Base-by-base conservation (phyloP, 2,888 invertebrate species). In the Mermis nigrescens region DNA sequence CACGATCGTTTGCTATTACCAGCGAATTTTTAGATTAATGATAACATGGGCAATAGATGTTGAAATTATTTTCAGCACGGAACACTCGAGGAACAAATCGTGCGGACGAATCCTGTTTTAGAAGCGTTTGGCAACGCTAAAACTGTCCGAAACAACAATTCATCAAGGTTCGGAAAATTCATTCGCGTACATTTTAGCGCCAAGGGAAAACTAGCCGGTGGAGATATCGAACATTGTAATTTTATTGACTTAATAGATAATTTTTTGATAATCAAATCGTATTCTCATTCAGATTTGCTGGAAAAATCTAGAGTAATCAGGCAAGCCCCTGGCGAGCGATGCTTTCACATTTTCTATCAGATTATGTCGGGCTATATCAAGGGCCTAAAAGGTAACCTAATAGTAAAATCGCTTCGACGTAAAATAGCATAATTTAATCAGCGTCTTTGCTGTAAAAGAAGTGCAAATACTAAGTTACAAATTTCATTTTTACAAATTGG, bases 241-340 rank as follows among this genome's bases (percentile, higher is more conserved):
- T 38, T 38, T 38, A 19, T 12, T 7, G 12, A 38, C 38, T 12
- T 38, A n/a, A n/a, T n/a, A n/a, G n/a, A n/a, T n/a, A n/a, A n/a
- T n/a, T n/a, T n/a, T n/a, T n/a, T n/a, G n/a, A n/a, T n/a, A n/a
- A n/a, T n/a, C n/a, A n/a, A n/a, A n/a, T n/a, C n/a, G n/a, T n/a
- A 38, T 12, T 12, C 19, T 38, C 31, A 61, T 75, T 60, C 77
- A 94, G 92, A 99, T 80, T 83, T 99, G 79, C 82, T 98, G 76
- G 98, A 98, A 81, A 98, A 98, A 80, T 95, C 98, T 77, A 92
- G 98, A 85, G 95, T 98, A 81, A 95, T 95, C 80, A 94, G 92
- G 74, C 98, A 98, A 79, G 94, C 95, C 76, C 76, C 87, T 63
- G 81, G 91, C 75, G 98, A 99, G 80, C 85, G 98, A 78, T 95